Conservation (phyloP, 2,888 invertebrate genomes). For the Pseudococcus viburni region DNA sequence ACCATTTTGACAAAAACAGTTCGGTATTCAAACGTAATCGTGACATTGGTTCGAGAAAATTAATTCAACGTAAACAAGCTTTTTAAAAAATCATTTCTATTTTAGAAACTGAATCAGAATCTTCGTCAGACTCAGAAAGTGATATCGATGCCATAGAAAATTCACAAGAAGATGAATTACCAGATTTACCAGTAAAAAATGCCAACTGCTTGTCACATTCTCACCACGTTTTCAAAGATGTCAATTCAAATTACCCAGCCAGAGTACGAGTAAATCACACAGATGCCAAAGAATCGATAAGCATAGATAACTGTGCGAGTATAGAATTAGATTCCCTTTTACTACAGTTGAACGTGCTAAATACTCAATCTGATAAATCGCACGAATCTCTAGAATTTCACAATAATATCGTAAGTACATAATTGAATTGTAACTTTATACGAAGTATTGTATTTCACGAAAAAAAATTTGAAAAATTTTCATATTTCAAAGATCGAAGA, state of each 20-base stretch:
- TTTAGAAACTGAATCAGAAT: constrained; percentile 33
- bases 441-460: background rate
- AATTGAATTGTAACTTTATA: background rate
- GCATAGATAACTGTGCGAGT: background rate
- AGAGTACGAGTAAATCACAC: background rate
- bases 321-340: constrained; percentile 20
- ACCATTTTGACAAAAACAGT: background rate
- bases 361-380: constrained; percentile 27
- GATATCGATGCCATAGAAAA: no score
- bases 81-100: background rate
- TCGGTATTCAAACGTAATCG: background rate
- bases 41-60: background rate
- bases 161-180: constrained; percentile 17
- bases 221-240: background rate
- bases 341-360: background rate
- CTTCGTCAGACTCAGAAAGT: constrained; percentile 2
- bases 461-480: background rate
- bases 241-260: background rate
- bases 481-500: constrained; percentile 69
- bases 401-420: background rate
- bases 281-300: background rate
- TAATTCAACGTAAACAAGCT: background rate
- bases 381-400: constrained; percentile 45
- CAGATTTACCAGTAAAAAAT: constrained; percentile 39
- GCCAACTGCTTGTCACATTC: background rate